A percentile compares a stretch with the other conserved stretches of the same genome.
Conservation (phyloP, 2,113 vertebrate species). For the Nibea albiflora region DNA sequence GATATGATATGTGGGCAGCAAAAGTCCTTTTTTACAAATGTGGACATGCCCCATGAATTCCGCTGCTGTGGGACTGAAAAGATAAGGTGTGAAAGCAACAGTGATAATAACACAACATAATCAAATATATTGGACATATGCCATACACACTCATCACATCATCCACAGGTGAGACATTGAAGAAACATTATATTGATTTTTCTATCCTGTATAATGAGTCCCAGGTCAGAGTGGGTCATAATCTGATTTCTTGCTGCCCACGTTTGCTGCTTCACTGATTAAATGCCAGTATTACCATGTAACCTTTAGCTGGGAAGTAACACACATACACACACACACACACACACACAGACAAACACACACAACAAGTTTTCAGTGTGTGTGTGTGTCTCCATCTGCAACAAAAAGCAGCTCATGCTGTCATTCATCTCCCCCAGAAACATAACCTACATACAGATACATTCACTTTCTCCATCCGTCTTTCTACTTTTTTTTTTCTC, state of each 20-base stretch:
- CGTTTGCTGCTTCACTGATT: slow-evolving; percentile 72
- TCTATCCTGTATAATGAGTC: slow-evolving; percentile 36
- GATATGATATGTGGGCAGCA: not conserved
- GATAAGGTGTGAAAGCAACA: not conserved
- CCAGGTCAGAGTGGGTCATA: slow-evolving; percentile 43
- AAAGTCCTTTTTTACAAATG: not conserved
- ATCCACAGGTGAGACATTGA: slow-evolving; percentile 21
- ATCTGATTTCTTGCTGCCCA: slow-evolving; percentile 75
- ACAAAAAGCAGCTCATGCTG: slow-evolving; percentile 32
- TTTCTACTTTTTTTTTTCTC: not conserved
- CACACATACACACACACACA: slow-evolving; percentile 12
- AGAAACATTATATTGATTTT: slow-evolving; percentile 30
- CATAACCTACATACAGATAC: not conserved
- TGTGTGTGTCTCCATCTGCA: slow-evolving; percentile 23
- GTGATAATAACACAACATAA: not conserved
- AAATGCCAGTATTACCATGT: slow-evolving; percentile 86
- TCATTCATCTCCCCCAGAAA: slow-evolving; percentile 25
- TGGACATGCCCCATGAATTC: not conserved
- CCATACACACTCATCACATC: not conserved
- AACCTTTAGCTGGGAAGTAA: slow-evolving; percentile 75
- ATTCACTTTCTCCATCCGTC: not conserved
- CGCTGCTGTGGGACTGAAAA: not conserved
- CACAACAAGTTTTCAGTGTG: slow-evolving; percentile 15
- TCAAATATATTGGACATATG: not conserved
- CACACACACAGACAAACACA: slow-evolving; percentile 15